These are phyloP conservation scores for Mythimna loreyi DNA, from an alignment of 2,888 invertebrate genomes.

Conservation along the genomic window DNA sequence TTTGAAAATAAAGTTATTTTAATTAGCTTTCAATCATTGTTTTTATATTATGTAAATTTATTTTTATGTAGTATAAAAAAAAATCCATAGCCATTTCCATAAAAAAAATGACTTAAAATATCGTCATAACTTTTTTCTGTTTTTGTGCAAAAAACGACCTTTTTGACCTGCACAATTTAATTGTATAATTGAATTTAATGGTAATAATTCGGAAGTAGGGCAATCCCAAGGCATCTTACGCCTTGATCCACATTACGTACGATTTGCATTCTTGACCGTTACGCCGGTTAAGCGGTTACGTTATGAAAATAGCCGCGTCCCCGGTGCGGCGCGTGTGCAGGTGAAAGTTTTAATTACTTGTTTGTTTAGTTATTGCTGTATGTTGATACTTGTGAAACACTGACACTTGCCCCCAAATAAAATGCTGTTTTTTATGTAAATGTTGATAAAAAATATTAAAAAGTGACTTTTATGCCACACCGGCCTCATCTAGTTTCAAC, in stretches of 20 bases:
- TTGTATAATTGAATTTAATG: slow-evolving; percentile 32
- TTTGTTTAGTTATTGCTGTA: background rate
- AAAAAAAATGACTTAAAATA: too few relatives aligned
- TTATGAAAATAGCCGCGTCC: background rate
- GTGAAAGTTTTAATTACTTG: slow-evolving; percentile 34
- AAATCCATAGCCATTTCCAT: too few relatives aligned
- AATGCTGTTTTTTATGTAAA: too few relatives aligned
- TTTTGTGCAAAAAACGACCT: background rate
- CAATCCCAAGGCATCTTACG: slow-evolving; percentile 43
- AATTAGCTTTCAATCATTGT: too few relatives aligned
- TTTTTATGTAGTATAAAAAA: too few relatives aligned
- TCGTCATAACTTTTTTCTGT: background rate
- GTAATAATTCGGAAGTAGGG: slow-evolving; percentile 29
- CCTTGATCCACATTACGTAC: slow-evolving; percentile 48
- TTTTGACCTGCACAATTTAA: background rate
- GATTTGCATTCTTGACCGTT: slow-evolving; percentile 48
- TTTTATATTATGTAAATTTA: too few relatives aligned
- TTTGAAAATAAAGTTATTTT: too few relatives aligned
- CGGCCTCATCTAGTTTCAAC: too few relatives aligned
- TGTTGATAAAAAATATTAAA: too few relatives aligned
- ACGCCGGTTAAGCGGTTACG: slow-evolving; percentile 23
- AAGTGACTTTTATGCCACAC: too few relatives aligned
- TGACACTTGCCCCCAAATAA: background rate
- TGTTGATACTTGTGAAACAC: background rate
- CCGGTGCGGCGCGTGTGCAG: background rate